A percentile compares a stretch with the other conserved stretches of the same genome.
Conservation (phyloP, 2,113 vertebrate species). For the Phalacrocorax pelagicus region DNA sequence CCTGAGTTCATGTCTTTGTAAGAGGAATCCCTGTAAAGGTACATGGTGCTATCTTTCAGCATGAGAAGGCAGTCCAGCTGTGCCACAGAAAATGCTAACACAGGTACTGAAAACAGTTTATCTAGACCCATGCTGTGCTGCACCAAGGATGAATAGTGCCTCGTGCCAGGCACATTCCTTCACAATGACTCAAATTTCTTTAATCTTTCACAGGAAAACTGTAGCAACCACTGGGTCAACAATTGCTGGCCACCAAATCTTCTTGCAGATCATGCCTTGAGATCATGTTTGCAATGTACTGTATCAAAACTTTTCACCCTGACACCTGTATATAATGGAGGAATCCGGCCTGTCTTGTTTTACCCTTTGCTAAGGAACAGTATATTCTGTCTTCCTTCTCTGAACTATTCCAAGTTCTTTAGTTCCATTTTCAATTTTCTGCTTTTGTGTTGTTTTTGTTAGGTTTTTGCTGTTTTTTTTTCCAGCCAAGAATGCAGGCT, state of each 20-base stretch:
- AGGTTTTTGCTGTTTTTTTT: background rate
- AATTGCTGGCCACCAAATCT: background rate
- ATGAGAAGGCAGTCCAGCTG: background rate
- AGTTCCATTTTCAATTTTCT: background rate
- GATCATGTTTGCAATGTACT: background rate
- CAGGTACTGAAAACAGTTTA: background rate
- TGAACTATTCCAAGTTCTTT: background rate
- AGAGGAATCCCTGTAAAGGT: background rate
- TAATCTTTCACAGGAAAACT: background rate
- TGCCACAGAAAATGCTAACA: too few relatives aligned
- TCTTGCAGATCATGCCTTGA: background rate
- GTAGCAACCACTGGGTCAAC: fast-evolving
- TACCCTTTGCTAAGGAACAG: background rate
- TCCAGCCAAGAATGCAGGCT: background rate
- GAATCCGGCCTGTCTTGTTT: conserved; percentile 31
- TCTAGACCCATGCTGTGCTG: background rate
- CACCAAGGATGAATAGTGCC: background rate
- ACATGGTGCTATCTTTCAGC: background rate
- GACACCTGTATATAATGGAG: background rate
- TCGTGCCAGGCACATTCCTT: background rate
- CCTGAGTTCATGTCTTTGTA: background rate
- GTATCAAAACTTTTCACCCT: background rate
- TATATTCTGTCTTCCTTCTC: background rate
- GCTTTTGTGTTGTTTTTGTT: background rate
- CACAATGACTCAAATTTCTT: background rate